A percentile compares a stretch with the other conserved stretches of the same genome.
phyloP scores from a whole-genome alignment of 37 sponge, comb jelly and placozoan genomes.

The Geodia barretti region DNA sequence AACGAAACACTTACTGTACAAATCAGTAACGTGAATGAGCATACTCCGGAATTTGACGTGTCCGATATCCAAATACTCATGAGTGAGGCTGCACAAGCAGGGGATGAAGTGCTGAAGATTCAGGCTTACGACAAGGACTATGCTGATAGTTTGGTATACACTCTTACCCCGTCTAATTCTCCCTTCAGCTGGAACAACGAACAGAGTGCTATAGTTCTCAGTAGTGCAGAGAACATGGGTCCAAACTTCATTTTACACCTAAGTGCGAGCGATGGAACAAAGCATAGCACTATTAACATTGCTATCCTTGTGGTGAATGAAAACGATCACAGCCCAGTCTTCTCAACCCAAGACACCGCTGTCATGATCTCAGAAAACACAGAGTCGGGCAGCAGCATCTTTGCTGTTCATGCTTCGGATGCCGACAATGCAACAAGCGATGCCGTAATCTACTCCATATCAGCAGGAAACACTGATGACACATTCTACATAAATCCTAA shows the following conservation, averaged over 20 bases:
- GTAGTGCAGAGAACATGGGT: not conserved
- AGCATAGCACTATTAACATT: not conserved
- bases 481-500: conserved; percentile 60
- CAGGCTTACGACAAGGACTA: conserved; percentile 53
- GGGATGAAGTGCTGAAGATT: conserved; percentile 11
- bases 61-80: not conserved
- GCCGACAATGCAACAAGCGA: conserved; percentile 53
- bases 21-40: conserved; percentile 53
- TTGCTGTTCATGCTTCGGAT: conserved; percentile 49
- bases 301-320: conserved; percentile 44
- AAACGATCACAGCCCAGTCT: conserved; percentile 67
- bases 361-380: conserved; percentile 28
- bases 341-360: conserved; percentile 19
- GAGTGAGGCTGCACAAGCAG: conserved; percentile 5
- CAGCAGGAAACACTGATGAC: conserved; percentile 17
- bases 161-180: not conserved
- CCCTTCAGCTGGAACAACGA: conserved; percentile 1
- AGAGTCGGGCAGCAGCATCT: conserved; percentile 11
- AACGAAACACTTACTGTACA: conserved; percentile 24
- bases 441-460: conserved; percentile 31
- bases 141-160: not conserved
- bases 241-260: conserved; percentile 2
- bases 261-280: conserved; percentile 14
- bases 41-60: conserved; percentile 44
- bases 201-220: conserved; percentile 20